phyloP scores from a whole-genome alignment of 2,888 invertebrate species.

The Chaetogeoica ovagalla region DNA sequence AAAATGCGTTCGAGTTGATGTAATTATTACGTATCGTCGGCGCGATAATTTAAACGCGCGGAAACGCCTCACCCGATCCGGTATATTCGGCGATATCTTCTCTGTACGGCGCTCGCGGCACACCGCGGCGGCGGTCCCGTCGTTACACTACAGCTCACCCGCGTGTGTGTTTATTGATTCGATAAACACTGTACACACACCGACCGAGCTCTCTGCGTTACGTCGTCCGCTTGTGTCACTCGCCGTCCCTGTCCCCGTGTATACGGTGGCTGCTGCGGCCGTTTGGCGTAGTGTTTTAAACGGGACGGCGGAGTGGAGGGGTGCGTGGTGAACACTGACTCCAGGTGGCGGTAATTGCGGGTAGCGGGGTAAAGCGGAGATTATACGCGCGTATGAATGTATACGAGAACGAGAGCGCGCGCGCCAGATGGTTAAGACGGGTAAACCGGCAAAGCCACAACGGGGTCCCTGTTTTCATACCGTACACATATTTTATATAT shows the following conservation, averaged over 20 bases:
- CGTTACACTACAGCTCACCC: neutral
- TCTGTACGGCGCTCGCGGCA: no score
- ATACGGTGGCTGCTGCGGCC: no score
- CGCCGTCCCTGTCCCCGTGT: no score
- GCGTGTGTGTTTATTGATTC: slow-evolving; percentile 40
- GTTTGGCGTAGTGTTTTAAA: no score
- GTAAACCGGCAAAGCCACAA: slow-evolving; percentile 52
- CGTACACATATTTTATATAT: slow-evolving; percentile 1
- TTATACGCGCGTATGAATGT: neutral
- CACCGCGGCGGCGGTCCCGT: neutral
- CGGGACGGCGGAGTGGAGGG: neutral
- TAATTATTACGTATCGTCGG: no score
- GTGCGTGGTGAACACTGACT: slow-evolving; percentile 41
- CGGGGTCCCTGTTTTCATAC: slow-evolving; percentile 19
- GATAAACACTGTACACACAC: slow-evolving; percentile 31
- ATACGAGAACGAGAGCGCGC: neutral
- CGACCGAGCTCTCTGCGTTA: no score
- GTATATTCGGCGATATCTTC: no score
- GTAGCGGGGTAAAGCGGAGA: slow-evolving; percentile 28
- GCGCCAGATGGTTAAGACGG: slow-evolving; percentile 52
- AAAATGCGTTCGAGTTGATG: no score
- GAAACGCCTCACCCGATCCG: no score
- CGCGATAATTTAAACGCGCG: no score
- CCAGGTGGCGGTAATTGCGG: slow-evolving; percentile 52
- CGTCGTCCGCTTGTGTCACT: no score